A percentile compares a stretch with the other conserved stretches of the same genome.
Evolutionary conservation across 2,113 vertebrate species (phyloP).

Genomic region (Drymodes brunneopygia): DNA sequence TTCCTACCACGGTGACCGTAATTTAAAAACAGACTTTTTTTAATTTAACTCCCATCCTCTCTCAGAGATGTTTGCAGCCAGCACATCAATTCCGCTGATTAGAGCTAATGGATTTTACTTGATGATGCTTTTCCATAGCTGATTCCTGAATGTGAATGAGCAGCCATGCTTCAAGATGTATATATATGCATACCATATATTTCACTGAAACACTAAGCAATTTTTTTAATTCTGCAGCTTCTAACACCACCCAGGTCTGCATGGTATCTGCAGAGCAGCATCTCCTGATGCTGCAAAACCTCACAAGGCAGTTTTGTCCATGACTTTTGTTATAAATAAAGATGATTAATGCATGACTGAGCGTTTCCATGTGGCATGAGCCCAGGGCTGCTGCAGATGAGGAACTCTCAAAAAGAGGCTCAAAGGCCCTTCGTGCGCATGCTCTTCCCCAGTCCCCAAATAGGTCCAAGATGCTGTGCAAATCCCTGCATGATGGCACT

Average conservation of each 20-base stretch:
- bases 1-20: not conserved
- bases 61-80: not conserved
- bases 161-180: not conserved
- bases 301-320: not conserved
- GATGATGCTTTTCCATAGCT: not conserved
- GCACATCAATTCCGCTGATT: not conserved
- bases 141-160: not conserved
- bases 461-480: not conserved
- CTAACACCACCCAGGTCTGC: not conserved
- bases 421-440: accelerated
- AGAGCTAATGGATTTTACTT: not conserved
- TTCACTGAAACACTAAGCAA: not conserved
- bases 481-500: not conserved
- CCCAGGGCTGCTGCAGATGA: not conserved
- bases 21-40: not conserved
- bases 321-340: not conserved
- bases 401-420: not conserved
- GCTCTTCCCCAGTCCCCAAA: too few species aligned
- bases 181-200: not conserved
- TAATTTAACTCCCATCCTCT: not conserved
- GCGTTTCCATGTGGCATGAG: not conserved
- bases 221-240: not conserved
- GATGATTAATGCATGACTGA: not conserved
- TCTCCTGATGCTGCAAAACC: not conserved
- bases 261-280: not conserved